Conservation (phyloP, 2,888 invertebrate genomes). For the Phortica magna region DNA sequence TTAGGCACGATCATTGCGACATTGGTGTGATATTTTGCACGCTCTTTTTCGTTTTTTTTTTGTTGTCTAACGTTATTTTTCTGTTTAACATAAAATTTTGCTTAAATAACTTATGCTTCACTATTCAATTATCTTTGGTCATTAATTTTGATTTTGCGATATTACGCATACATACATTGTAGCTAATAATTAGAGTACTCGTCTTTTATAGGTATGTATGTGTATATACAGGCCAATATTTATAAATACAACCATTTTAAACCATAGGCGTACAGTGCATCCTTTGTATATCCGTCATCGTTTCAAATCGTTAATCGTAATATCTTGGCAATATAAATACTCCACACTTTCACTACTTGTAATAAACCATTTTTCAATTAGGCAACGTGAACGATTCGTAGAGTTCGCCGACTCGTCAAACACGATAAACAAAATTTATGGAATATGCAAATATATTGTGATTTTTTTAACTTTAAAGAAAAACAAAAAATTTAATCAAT, state of each 20-base stretch:
- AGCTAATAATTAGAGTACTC: not conserved
- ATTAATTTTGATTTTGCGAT: not conserved
- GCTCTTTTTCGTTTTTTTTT: not conserved
- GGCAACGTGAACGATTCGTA: not conserved
- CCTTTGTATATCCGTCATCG: not conserved
- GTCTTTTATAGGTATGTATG: not conserved
- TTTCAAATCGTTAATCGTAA: not conserved
- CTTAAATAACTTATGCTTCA: not conserved
- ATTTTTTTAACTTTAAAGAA: constrained; percentile 50
- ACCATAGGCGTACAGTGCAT: too few relatives aligned
- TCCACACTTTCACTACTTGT: not conserved
- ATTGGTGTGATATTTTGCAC: constrained; percentile 17
- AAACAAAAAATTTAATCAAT: constrained; percentile 31
- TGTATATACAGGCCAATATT: not conserved
- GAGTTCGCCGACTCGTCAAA: constrained; percentile 1
- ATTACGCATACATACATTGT: constrained; percentile 4
- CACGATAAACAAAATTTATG: constrained; percentile 49
- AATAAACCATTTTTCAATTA: not conserved
- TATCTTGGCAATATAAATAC: constrained; percentile 1
- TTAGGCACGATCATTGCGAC: not conserved
- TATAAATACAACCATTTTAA: too few relatives aligned
- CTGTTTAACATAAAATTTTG: not conserved
- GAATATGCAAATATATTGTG: constrained; percentile 58
- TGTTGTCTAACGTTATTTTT: not conserved
- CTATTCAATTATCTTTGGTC: not conserved